Percentiles rank a stretch among this genome's conserved stretches.
These are phyloP conservation scores for Volucella zonaria DNA, from an alignment of 2,888 invertebrate species.

Conservation along the genomic window DNA sequence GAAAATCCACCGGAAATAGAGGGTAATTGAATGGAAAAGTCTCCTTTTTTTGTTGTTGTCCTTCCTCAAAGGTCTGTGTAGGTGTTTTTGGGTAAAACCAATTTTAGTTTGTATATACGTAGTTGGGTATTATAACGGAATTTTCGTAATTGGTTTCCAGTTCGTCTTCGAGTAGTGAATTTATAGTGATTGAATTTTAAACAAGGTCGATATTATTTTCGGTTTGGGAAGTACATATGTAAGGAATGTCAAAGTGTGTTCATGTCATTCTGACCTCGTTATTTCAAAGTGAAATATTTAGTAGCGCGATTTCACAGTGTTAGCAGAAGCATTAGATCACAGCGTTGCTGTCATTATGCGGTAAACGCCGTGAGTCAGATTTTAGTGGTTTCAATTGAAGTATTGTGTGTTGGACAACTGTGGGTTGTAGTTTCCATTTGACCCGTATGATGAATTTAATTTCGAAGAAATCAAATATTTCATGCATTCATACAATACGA, in stretches of 20 bases:
- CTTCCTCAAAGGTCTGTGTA: no score
- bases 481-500: no score
- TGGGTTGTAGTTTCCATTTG: no score
- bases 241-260: slow-evolving; percentile 15
- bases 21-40: slow-evolving; percentile 2
- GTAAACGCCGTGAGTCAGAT: slow-evolving; percentile 34
- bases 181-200: no score
- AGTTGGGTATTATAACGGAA: no score
- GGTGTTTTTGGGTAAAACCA: no score
- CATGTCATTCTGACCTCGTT: slow-evolving; percentile 44
- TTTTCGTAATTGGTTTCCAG: no score
- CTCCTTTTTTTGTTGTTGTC: background rate
- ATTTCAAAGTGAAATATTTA: slow-evolving; percentile 28
- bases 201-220: slow-evolving; percentile 1
- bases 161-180: no score
- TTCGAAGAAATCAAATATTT: no score
- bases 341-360: slow-evolving; percentile 47
- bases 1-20: slow-evolving; percentile 4
- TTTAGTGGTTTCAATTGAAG: background rate
- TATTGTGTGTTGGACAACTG: background rate
- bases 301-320: slow-evolving; percentile 17
- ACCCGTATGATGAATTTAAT: no score
- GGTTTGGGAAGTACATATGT: background rate
- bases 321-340: slow-evolving; percentile 48
- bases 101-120: no score